A percentile compares a stretch with the other conserved stretches of the same genome.
Evolutionary conservation across 1,140 invertebrate genomes (phyloP).

Genomic region (Diachasmimorpha longicaudata): DNA sequence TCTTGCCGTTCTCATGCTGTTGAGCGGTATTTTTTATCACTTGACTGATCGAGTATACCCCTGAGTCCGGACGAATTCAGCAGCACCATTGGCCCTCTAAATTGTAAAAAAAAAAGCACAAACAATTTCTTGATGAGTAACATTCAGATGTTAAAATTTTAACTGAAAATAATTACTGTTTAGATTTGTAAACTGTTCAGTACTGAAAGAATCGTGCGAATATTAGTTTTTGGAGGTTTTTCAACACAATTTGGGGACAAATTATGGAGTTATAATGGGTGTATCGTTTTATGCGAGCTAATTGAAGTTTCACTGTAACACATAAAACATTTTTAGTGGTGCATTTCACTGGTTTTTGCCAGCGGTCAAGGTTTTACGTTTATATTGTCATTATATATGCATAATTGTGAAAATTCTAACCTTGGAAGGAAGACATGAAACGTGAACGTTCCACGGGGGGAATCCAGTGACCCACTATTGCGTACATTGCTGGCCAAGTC

Average conservation of each 20-base stretch:
- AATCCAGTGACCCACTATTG: slow-evolving; percentile 84
- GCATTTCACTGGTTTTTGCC: neutral
- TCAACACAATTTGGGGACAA: slow-evolving; percentile 15
- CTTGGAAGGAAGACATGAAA: slow-evolving; percentile 80
- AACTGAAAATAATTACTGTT: slow-evolving; percentile 28
- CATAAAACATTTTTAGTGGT: slow-evolving; percentile 48
- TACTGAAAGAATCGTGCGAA: slow-evolving; percentile 17
- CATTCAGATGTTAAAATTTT: slow-evolving; percentile 28
- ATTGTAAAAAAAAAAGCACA: neutral
- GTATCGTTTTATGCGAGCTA: slow-evolving; percentile 37
- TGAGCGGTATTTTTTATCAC: slow-evolving; percentile 51
- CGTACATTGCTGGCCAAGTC: slow-evolving; percentile 87
- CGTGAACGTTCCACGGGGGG: slow-evolving; percentile 77
- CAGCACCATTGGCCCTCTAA: slow-evolving; percentile 27
- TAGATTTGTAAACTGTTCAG: no score
- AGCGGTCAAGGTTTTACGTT: neutral
- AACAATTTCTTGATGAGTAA: neutral
- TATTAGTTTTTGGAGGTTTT: slow-evolving; percentile 26
- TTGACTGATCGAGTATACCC: slow-evolving; percentile 58
- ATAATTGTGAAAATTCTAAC: slow-evolving; percentile 47
- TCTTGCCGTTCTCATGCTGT: slow-evolving; percentile 63
- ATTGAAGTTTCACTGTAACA: slow-evolving; percentile 62
- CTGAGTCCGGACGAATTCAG: slow-evolving; percentile 56
- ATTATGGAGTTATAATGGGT: slow-evolving; percentile 23
- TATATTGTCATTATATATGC: neutral